Percentiles rank a stretch among this genome's conserved stretches.
These are phyloP conservation scores for Mirza zaza DNA, from an alignment of 2,113 vertebrate genomes.

Conservation along the genomic window DNA sequence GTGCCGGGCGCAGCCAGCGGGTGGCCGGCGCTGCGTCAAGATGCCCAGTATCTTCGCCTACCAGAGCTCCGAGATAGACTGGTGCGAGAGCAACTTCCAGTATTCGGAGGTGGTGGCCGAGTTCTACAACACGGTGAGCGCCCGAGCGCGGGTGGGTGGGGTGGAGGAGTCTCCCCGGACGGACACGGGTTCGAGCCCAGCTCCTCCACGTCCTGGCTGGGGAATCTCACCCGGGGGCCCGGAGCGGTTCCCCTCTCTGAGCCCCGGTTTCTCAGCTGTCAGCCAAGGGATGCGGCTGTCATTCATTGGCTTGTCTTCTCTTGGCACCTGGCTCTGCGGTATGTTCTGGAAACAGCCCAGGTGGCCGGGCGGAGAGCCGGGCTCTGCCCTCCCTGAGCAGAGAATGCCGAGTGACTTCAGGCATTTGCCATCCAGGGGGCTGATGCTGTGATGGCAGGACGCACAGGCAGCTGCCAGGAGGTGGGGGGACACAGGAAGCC, in stretches of 20 bases:
- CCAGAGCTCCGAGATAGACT: constrained; percentile 95
- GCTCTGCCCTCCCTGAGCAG: background rate
- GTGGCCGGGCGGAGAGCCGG: background rate
- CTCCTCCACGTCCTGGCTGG: background rate
- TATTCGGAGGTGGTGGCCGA: constrained; percentile 91
- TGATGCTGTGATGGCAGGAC: background rate
- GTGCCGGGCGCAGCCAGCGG: constrained; percentile 8
- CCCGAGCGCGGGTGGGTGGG: background rate
- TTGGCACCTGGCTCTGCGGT: background rate
- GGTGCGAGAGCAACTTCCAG: constrained; percentile 96
- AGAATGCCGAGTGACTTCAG: background rate
- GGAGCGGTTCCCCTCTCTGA: background rate
- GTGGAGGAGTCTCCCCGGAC: background rate
- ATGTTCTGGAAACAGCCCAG: background rate
- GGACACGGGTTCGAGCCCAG: background rate
- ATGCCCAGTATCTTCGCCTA: constrained; percentile 92
- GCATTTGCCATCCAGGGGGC: background rate
- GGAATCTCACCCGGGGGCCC: background rate
- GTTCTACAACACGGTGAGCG: constrained; percentile 96
- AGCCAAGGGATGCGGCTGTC: background rate
- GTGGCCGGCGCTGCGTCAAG: constrained; percentile 74
- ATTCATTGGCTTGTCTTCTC: background rate
- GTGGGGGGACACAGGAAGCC: background rate
- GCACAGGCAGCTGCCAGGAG: background rate
- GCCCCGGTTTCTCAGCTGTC: background rate